Base-by-base conservation (phyloP, 2,797 vertebrate species). In the Myotis vivesi region DNA sequence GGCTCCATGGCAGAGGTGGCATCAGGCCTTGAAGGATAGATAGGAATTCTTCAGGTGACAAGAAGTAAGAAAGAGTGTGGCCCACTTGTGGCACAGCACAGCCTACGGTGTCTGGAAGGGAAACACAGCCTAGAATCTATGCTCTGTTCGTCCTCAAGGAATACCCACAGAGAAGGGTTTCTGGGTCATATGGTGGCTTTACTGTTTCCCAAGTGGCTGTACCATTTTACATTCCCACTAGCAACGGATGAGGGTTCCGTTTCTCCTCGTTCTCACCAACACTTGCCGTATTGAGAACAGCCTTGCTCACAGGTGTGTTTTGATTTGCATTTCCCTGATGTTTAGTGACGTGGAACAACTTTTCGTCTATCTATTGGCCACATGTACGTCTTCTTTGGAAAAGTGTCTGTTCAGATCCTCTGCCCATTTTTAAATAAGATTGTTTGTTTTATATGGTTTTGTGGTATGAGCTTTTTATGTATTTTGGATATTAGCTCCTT, bases 1-100 rank as follows among this genome's bases (percentile, higher is more conserved):
- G 68, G 36, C 38, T 8, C 8, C 59, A 1, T 0, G 0, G 38
- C 38, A 36, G 83, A 66, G 38, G 68, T 0, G 0, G 12, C 5
- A 1, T 7, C 23, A 9, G 33, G 80, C 36, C 85, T 16, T 20
- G 57, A 82, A n/a, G 66, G 57, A 2, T 10, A 8, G 22, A 20
- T 0, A 44, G 44, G 72, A 30, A 7, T 7, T n/a, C 59, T 9
- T 22, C 25, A 10, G 20, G 33, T 5, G n/a, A 6, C 20, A 12
- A 0, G 36, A 22, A 19, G 69, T 6, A 30, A 23, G 62, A 3
- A 44, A 36, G 85, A 13, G 25, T 4, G 6, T 15, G 71, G 36
- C 77, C 10, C 3, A 0, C n/a, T 6, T 7, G 4, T 20, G 15
- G 36, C 44, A 4, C 19, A 7, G 9, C 17, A 2, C 0, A 1